phyloP scores from a whole-genome alignment of 2,888 invertebrate species.

The Thereva unica region DNA sequence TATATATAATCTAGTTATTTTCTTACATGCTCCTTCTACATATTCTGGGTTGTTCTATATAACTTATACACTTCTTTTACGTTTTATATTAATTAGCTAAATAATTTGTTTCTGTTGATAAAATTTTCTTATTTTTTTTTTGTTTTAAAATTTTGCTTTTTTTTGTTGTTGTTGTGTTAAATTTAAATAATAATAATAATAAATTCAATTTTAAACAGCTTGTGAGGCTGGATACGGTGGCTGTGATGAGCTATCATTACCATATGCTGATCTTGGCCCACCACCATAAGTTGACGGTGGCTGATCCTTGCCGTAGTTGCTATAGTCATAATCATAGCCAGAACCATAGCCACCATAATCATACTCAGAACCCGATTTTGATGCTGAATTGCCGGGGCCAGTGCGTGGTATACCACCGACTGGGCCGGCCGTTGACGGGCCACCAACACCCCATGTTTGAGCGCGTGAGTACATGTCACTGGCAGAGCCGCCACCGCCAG shows the following conservation, averaged over 20 bases:
- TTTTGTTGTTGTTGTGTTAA: too few relatives aligned
- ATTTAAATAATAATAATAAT: constrained; percentile 40
- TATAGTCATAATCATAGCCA: constrained; percentile 57
- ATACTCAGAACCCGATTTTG: constrained; percentile 58
- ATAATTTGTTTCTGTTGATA: constrained; percentile 44
- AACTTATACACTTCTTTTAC: constrained; percentile 44
- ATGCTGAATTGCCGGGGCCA: constrained; percentile 58
- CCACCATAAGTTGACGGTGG: constrained; percentile 56
- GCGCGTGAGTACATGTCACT: constrained; percentile 58
- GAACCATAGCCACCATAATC: constrained; percentile 59
- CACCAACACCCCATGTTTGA: constrained; percentile 58
- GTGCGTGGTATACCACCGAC: constrained; percentile 58
- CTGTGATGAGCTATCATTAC: constrained; percentile 57
- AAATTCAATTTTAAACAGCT: constrained; percentile 52
- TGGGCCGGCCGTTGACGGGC: constrained; percentile 56
- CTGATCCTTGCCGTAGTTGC: constrained; percentile 57
- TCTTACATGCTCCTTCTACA: constrained; percentile 31
- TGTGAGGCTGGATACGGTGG: constrained; percentile 58
- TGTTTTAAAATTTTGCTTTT: constrained; percentile 32
- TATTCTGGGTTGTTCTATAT: constrained; percentile 41
- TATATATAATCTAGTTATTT: constrained; percentile 29
- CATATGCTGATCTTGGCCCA: constrained; percentile 57
- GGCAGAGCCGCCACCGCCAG: constrained; percentile 55
- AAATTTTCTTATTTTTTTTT: constrained; percentile 39
- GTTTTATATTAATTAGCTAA: constrained; percentile 45